These are phyloP conservation scores for Terebella lapidaria DNA, from an alignment of 2,888 invertebrate species.

Conservation along the genomic window DNA sequence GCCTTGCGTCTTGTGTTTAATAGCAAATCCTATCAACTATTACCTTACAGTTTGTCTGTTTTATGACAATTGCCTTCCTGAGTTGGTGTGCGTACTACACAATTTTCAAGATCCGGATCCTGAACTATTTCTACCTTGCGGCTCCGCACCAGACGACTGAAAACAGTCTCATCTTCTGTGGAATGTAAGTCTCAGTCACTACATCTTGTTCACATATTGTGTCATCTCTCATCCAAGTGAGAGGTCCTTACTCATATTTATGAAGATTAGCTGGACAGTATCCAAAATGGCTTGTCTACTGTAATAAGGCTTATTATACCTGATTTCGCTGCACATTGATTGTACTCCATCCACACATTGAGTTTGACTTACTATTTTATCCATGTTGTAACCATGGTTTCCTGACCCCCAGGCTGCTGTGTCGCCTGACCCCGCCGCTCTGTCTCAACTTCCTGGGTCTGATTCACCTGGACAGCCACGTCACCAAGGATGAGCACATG, in stretches of 20 bases:
- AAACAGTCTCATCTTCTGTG: constrained; percentile 96
- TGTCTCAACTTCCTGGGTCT: constrained; percentile 96
- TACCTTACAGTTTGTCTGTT: constrained; percentile 86
- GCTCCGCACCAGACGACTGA: constrained; percentile 98
- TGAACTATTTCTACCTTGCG: constrained; percentile 95
- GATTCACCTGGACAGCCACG: constrained; percentile 96
- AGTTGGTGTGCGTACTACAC: constrained; percentile 98
- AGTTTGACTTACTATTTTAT: too few species aligned
- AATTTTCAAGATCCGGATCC: constrained; percentile 87
- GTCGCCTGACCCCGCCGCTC: constrained; percentile 94
- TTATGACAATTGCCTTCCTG: constrained; percentile 85
- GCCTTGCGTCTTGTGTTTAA: too few species aligned
- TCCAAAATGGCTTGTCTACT: too few species aligned
- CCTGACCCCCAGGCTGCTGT: constrained; percentile 70
- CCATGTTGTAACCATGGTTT: too few species aligned
- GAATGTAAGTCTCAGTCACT: constrained; percentile 69
- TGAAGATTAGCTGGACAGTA: too few species aligned
- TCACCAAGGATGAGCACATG: constrained; percentile 56
- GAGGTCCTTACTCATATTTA: too few species aligned
- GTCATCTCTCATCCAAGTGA: too few species aligned
- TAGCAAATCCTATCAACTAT: too few species aligned
- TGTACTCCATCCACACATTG: too few species aligned
- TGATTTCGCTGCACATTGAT: too few species aligned
- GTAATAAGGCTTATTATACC: too few species aligned
- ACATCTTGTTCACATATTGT: too few species aligned